These are phyloP conservation scores for Micromussa lordhowensis DNA, from an alignment of 92 coral and sea anemone species.

Conservation along the genomic window DNA sequence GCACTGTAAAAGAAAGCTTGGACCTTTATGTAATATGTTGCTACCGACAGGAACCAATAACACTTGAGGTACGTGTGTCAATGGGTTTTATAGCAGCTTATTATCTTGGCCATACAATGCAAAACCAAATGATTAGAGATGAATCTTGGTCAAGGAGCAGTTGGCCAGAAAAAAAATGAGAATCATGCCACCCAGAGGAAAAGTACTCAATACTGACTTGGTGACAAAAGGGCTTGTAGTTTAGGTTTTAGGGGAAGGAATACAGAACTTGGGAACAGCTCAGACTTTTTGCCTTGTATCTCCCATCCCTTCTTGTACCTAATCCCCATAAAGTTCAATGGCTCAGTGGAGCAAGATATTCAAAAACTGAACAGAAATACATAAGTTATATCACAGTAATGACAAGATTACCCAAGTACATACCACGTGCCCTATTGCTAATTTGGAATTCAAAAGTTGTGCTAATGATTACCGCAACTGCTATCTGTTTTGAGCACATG, in stretches of 20 bases:
- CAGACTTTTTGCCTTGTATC: not conserved
- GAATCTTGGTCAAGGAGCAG: conserved; percentile 16
- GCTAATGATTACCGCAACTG: not conserved
- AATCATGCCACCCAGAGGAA: not conserved
- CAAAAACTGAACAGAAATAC: too few relatives aligned
- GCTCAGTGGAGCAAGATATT: too few relatives aligned
- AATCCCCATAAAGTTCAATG: not conserved
- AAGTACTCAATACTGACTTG: not conserved
- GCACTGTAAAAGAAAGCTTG: not conserved
- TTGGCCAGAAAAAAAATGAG: not conserved
- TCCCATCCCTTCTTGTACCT: not conserved
- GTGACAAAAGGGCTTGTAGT: not conserved
- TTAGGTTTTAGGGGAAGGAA: not conserved
- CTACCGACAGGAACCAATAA: conserved; percentile 78
- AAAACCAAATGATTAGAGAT: conserved; percentile 2
- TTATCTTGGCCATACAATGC: conserved; percentile 66
- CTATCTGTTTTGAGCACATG: not conserved
- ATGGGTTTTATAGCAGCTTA: conserved; percentile 79
- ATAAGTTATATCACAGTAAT: too few relatives aligned
- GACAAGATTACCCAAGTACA: too few relatives aligned
- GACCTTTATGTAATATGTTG: conserved; percentile 30
- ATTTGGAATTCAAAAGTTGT: not conserved
- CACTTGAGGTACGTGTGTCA: conserved; percentile 17
- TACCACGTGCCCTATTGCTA: not conserved
- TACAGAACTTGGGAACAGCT: not conserved